Conservation (phyloP, 2,888 invertebrate species). For the Stramonita haemastoma region DNA sequence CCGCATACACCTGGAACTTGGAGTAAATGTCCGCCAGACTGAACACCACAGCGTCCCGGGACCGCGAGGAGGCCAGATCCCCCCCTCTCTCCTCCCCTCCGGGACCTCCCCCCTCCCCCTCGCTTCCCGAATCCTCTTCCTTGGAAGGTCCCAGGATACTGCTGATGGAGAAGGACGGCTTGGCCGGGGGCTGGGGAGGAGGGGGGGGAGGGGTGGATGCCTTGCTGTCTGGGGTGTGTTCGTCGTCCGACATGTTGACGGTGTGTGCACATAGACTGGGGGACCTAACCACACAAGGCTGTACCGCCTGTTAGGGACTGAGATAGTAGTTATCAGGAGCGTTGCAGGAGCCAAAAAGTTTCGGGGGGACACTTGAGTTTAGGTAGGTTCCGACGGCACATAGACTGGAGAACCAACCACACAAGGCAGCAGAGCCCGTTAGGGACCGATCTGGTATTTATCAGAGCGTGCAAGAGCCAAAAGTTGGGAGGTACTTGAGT, state of each 20-base stretch:
- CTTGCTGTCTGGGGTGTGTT: constrained; percentile 36
- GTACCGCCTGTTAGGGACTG: no score
- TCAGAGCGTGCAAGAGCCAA: no score
- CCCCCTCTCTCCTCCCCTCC: constrained; percentile 1
- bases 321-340: no score
- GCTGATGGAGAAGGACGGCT: constrained; percentile 66
- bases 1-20: constrained; percentile 53
- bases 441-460: no score
- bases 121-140: constrained; percentile 37
- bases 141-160: constrained; percentile 58
- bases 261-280: not conserved
- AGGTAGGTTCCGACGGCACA: no score
- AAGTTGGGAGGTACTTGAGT: no score
- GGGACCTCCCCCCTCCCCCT: constrained; percentile 33
- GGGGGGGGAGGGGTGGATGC: constrained; percentile 41
- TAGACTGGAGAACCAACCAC: no score
- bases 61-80: constrained; percentile 7
- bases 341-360: no score
- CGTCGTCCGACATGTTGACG: constrained; percentile 30
- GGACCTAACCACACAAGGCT: not conserved
- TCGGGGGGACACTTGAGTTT: no score
- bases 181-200: constrained; percentile 35
- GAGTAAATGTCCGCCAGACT: constrained; percentile 56
- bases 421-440: no score
- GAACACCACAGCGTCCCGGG: constrained; percentile 53